Percentiles rank a stretch among this genome's conserved stretches.
These are phyloP conservation scores for Myoxocephalus aenaeus DNA, from an alignment of 2,797 vertebrate genomes.

Conservation along the genomic window DNA sequence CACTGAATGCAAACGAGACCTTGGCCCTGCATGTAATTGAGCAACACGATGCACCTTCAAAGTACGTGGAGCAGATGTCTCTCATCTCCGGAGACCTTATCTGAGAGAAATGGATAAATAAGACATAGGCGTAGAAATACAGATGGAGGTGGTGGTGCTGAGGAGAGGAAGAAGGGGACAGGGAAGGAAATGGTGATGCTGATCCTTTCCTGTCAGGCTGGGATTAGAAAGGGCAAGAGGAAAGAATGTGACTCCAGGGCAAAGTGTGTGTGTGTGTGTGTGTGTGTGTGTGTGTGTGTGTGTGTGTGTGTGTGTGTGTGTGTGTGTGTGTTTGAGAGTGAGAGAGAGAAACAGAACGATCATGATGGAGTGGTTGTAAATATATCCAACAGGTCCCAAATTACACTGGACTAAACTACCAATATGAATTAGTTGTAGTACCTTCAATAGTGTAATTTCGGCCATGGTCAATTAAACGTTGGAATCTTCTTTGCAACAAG, in stretches of 20 bases:
- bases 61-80: conserved; percentile 85
- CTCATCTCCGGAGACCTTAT: conserved; percentile 81
- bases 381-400: neutral
- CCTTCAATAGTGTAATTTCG: neutral
- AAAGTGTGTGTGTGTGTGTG: neutral
- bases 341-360: conserved; percentile 1
- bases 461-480: neutral
- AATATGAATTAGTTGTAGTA: neutral
- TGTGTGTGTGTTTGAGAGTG: neutral
- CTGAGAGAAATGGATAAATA: conserved; percentile 85
- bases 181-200: conserved; percentile 36
- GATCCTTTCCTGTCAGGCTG: conserved; percentile 54
- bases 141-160: conserved; percentile 63
- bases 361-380: neutral
- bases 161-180: conserved; percentile 32
- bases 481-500: neutral
- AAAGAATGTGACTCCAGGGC: conserved; percentile 38
- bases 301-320: neutral
- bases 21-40: conserved; percentile 79
- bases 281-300: neutral
- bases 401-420: neutral
- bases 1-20: conserved; percentile 81
- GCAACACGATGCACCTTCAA: conserved; percentile 82
- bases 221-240: conserved; percentile 42
- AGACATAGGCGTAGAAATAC: conserved; percentile 77